Evolutionary conservation across 1,140 invertebrate species (phyloP), one percentile per base, ranked within the genome.

Genomic region (Diuraphis noxia): DNA sequence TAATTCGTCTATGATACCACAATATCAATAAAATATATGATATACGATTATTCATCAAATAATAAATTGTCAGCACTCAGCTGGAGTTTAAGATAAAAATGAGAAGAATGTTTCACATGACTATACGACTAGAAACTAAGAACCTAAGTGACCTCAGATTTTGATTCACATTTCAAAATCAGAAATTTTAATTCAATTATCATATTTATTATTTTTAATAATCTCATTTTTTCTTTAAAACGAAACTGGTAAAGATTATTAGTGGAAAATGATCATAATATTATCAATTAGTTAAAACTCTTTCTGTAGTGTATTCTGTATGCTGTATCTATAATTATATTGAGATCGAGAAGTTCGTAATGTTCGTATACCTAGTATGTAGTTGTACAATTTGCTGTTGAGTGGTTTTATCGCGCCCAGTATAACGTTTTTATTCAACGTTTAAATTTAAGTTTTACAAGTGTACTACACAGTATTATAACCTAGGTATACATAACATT

Each of bases 381-480:
- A 49, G 46, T 49, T 49, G 13, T 72, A 72, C 19, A n/a, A n/a
- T 72, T n/a, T n/a, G n/a, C 13, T 17, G 3, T n/a, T n/a, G n/a
- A 63, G 30, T 72, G 56, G 13, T n/a, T 72, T 13, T n/a, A 72
- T 72, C 30, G 1, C n/a, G 10, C 56, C 17, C n/a, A 72, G n/a
- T 5, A n/a, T 72, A 72, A 72, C 30, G 13, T 72, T 72, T 63
- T n/a, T 63, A 5, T 63, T n/a, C 56, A 72, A 17, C 13, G 30
- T 72, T 72, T 72, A 72, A 72, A 72, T 72, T 72, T n/a, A 63
- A 63, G 30, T 63, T 63, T 63, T 63, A 63, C 56, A 63, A 63
- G 56, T 63, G 56, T n/a, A 72, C 13, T 72, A 72, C 56, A 72
- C 30, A 72, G 34, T 72, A 72, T n/a, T n/a, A 72, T 5, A 21